These are phyloP conservation scores for Melipona beecheii DNA, from an alignment of 2,888 invertebrate genomes.

Conservation along the genomic window DNA sequence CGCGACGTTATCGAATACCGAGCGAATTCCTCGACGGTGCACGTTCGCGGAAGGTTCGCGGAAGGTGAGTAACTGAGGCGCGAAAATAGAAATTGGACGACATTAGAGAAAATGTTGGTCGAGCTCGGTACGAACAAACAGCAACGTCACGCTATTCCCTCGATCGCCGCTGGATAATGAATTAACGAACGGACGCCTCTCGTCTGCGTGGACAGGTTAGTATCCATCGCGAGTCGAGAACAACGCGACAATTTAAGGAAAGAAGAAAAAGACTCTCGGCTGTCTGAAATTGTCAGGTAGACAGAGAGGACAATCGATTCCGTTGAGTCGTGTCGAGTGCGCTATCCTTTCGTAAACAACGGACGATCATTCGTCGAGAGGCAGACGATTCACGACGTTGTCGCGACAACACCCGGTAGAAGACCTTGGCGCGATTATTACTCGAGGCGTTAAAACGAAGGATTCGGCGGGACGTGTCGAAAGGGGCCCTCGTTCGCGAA, in stretches of 20 bases:
- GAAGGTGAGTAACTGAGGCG: conserved; percentile 3
- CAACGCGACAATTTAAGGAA: conserved; percentile 10
- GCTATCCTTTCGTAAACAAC: conserved; percentile 43
- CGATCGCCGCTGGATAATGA: conserved; percentile 61
- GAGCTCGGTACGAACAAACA: not conserved
- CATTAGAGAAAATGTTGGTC: conserved; percentile 8
- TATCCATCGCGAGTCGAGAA: not conserved
- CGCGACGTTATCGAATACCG: not conserved
- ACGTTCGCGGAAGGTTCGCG: not conserved
- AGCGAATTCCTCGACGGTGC: not conserved
- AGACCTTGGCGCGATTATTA: not conserved
- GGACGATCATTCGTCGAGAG: conserved; percentile 4
- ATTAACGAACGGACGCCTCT: conserved; percentile 45
- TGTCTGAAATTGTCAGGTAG: conserved; percentile 42
- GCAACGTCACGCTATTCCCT: conserved; percentile 62
- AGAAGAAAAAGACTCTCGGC: not conserved
- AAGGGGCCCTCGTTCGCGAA: not conserved
- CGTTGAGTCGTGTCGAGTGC: conserved; percentile 48
- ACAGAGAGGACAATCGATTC: conserved; percentile 58
- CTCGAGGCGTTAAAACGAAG: not conserved
- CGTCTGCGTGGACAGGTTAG: not conserved
- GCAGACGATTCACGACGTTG: not conserved
- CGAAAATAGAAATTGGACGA: conserved; percentile 38
- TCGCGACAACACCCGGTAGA: not conserved
- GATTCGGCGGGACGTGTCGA: not conserved